phyloP scores from a whole-genome alignment of 2,888 invertebrate species.

The Microdon myrmicae region DNA sequence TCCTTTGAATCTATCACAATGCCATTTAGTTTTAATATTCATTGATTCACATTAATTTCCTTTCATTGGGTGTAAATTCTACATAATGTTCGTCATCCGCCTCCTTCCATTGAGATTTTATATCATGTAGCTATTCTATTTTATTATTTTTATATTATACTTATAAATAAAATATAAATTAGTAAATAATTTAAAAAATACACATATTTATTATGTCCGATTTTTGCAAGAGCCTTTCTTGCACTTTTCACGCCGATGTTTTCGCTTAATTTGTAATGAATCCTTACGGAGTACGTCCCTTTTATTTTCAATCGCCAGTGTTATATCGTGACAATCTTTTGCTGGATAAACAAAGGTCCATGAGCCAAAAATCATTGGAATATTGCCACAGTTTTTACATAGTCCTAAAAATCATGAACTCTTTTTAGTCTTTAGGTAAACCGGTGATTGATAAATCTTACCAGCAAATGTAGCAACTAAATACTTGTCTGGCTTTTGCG shows the following conservation, averaged over 20 bases:
- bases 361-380: constrained; percentile 64
- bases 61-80: too few species aligned
- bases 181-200: neutral
- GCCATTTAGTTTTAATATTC: too few species aligned
- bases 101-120: too few species aligned
- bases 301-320: constrained; percentile 59
- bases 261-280: constrained; percentile 56
- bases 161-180: neutral
- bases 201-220: constrained; percentile 2
- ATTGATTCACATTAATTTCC: too few species aligned
- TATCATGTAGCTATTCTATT: too few species aligned
- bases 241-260: constrained; percentile 55
- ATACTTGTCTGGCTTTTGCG: constrained; percentile 53
- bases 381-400: constrained; percentile 62
- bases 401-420: constrained; percentile 58
- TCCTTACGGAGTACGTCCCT: constrained; percentile 61
- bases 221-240: constrained; percentile 31
- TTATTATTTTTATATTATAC: neutral
- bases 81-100: too few species aligned
- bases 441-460: too few species aligned
- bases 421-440: too few species aligned
- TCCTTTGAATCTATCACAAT: too few species aligned
- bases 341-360: constrained; percentile 63
- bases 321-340: constrained; percentile 62
- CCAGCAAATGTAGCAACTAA: constrained; percentile 57